A percentile compares a stretch with the other conserved stretches of the same genome.
phyloP scores from a whole-genome alignment of 2,888 invertebrate genomes.

The Labia minor region DNA sequence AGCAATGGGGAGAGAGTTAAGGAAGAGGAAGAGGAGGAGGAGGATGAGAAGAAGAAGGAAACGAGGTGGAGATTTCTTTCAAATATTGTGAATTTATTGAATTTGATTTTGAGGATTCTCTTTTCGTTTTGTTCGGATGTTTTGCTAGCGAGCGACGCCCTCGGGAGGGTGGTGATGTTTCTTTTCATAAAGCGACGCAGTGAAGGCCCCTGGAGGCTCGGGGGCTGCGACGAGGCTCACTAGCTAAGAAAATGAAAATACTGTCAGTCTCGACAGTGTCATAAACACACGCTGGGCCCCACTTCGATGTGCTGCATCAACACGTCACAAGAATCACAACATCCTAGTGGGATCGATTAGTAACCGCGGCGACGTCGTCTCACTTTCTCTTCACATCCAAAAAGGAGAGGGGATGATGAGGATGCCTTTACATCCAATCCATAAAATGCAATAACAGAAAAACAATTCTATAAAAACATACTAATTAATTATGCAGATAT shows the following conservation, averaged over 20 bases:
- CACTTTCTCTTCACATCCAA: too few relatives aligned
- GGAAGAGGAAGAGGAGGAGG: background rate
- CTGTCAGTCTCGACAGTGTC: slow-evolving; percentile 13
- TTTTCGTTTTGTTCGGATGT: background rate
- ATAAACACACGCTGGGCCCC: background rate
- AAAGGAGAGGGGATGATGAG: too few relatives aligned
- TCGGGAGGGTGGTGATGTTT: background rate
- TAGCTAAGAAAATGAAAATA: background rate
- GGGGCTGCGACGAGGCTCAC: background rate
- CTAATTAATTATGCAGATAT: too few relatives aligned
- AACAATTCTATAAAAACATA: too few relatives aligned
- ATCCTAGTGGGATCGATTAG: background rate
- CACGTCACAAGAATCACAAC: background rate
- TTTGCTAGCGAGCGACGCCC: background rate
- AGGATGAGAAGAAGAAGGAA: background rate
- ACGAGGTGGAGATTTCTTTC: background rate
- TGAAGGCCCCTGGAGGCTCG: background rate
- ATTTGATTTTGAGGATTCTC: slow-evolving; percentile 8
- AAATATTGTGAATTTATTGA: slow-evolving; percentile 6
- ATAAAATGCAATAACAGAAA: too few relatives aligned
- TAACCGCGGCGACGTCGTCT: background rate
- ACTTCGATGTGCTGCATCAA: background rate
- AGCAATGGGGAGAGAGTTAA: too few relatives aligned
- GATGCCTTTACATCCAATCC: too few relatives aligned
- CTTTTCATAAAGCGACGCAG: background rate